Percentiles rank a stretch among this genome's conserved stretches.
These are phyloP conservation scores for Siphamia tubifer DNA, from an alignment of 2,113 vertebrate species.

Conservation along the genomic window DNA sequence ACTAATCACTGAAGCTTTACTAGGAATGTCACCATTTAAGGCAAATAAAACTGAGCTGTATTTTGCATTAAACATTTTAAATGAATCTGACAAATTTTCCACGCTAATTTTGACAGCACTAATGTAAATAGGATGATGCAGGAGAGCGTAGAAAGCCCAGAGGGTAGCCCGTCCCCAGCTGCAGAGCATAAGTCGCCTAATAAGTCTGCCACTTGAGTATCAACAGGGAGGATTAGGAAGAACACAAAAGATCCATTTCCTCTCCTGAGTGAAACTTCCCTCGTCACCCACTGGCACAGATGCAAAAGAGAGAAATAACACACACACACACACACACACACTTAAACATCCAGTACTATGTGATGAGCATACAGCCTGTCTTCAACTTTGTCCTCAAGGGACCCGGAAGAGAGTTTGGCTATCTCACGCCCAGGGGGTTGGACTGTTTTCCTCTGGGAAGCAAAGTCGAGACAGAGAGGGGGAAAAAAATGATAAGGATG, in stretches of 20 bases:
- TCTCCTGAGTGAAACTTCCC: conserved; percentile 17
- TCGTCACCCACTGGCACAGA: conserved; percentile 15
- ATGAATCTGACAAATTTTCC: too few relatives aligned
- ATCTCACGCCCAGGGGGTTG: background rate
- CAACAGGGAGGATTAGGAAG: conserved; percentile 45
- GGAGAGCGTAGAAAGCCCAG: background rate
- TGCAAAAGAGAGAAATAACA: conserved; percentile 6
- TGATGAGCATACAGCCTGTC: conserved; percentile 4
- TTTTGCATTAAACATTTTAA: too few relatives aligned
- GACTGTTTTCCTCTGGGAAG: background rate
- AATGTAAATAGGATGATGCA: conserved; percentile 23
- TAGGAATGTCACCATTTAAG: too few relatives aligned
- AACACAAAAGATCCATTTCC: conserved; percentile 49
- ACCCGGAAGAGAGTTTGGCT: conserved; percentile 1
- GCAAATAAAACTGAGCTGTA: too few relatives aligned
- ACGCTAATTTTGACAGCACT: too few relatives aligned
- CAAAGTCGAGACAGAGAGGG: conserved; percentile 7
- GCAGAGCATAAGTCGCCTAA: conserved; percentile 28
- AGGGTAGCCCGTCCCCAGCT: conserved; percentile 14
- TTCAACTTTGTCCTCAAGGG: conserved; percentile 18
- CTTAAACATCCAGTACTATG: background rate
- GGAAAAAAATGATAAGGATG: background rate
- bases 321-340: background rate
- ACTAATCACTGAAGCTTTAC: too few relatives aligned
- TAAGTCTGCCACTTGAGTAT: conserved; percentile 41